Percentiles rank a stretch among this genome's conserved stretches.
Evolutionary conservation across 1,140 invertebrate species (phyloP).

Genomic region (Hycleus cichorii): DNA sequence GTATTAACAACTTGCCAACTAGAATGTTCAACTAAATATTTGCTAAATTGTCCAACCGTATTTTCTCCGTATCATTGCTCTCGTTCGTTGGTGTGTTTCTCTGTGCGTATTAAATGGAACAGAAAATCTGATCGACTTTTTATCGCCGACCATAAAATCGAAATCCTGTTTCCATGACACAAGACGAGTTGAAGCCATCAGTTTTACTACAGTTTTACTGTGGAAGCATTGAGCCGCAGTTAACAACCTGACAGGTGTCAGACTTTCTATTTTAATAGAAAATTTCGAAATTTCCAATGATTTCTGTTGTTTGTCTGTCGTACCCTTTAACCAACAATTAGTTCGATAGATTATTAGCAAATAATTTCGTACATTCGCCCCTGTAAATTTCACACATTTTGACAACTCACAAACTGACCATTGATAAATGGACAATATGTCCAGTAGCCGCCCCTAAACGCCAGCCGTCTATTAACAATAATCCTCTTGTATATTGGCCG

Average conservation of each 20-base stretch:
- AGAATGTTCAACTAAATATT: too few species aligned
- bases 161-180: slow-evolving; percentile 10
- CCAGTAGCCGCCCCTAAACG: neutral
- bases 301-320: too few species aligned
- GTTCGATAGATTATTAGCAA: neutral
- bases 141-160: slow-evolving; percentile 10
- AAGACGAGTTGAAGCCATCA: neutral
- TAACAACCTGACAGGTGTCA: slow-evolving; percentile 22
- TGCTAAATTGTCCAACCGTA: too few species aligned
- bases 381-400: neutral
- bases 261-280: too few species aligned
- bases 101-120: neutral
- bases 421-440: neutral
- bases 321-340: too few species aligned
- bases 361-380: neutral
- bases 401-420: neutral
- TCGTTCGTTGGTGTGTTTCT: too few species aligned
- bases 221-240: slow-evolving; percentile 14
- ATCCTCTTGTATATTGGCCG: neutral
- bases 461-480: neutral
- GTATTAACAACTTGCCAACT: too few species aligned
- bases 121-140: slow-evolving; percentile 7
- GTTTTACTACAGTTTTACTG: slow-evolving; percentile 2
- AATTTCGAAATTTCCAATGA: too few species aligned
- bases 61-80: too few species aligned